phyloP scores from a whole-genome alignment of 2,797 vertebrate genomes.

The Dendrocincla tyrannina region DNA sequence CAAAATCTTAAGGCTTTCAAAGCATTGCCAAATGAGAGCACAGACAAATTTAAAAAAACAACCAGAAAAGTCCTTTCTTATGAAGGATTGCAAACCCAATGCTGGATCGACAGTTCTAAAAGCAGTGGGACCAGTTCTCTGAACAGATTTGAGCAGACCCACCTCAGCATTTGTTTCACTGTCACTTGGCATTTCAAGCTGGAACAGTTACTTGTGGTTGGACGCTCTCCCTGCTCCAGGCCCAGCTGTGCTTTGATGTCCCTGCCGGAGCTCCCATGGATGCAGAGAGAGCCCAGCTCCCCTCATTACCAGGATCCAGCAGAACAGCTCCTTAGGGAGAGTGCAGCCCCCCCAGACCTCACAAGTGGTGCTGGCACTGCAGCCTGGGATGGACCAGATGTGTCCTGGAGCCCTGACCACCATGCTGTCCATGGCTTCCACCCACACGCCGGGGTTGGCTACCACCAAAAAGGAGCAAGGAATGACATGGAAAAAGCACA shows the following conservation, averaged over 20 bases:
- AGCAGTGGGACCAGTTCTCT: not conserved
- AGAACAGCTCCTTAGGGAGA: not conserved
- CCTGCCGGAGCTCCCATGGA: accelerated
- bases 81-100: not conserved
- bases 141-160: not conserved
- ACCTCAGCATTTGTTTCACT: not conserved
- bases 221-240: not conserved
- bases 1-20: not conserved
- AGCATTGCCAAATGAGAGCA: not conserved
- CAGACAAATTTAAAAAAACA: not conserved
- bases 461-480: not conserved
- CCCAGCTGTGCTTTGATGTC: not conserved
- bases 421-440: not conserved
- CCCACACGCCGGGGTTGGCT: accelerated
- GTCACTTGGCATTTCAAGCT: not conserved
- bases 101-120: not conserved
- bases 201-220: not conserved
- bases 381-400: not conserved
- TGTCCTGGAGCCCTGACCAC: not conserved
- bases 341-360: not conserved
- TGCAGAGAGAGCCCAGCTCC: not conserved
- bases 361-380: not conserved
- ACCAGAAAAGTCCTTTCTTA: not conserved
- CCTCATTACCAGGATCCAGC: not conserved
- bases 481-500: not conserved